A percentile compares a stretch with the other conserved stretches of the same genome.
Conservation (phyloP, 1,140 invertebrate genomes). For the Orius insidiosus region DNA sequence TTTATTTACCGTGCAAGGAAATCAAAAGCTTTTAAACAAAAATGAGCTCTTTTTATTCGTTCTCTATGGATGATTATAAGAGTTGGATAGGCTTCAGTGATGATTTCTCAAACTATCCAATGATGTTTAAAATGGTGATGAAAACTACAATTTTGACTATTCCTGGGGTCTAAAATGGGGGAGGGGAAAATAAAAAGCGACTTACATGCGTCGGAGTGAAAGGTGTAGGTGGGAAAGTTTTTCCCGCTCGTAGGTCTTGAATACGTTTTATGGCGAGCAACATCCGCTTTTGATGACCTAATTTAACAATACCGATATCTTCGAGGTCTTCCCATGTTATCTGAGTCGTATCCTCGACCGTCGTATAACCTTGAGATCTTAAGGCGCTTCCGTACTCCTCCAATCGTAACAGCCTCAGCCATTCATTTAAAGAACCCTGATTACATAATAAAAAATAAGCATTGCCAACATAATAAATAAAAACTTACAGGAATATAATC, state of each 20-base stretch:
- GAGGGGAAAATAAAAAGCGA: background rate
- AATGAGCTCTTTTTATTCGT: too few species aligned
- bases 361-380: too few species aligned
- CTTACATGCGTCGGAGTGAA: slow-evolving; percentile 13
- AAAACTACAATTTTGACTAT: too few species aligned
- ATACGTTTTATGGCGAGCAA: slow-evolving; percentile 91
- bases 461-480: slow-evolving; percentile 3
- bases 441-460: slow-evolving; percentile 19
- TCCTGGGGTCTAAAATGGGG: too few species aligned
- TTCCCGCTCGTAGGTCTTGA: slow-evolving; percentile 77
- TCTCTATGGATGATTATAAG: too few species aligned
- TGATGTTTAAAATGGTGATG: too few species aligned
- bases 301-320: slow-evolving; percentile 87
- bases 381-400: too few species aligned
- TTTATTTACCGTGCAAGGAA: too few species aligned
- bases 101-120: too few species aligned
- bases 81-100: too few species aligned
- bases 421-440: slow-evolving; percentile 77
- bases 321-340: slow-evolving; percentile 98
- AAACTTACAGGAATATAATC: slow-evolving; percentile 73
- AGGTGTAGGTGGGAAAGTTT: slow-evolving; percentile 37
- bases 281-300: slow-evolving; percentile 97
- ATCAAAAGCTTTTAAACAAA: too few species aligned
- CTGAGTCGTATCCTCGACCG: slow-evolving; percentile 80
- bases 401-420: slow-evolving; percentile 80